phyloP scores from a whole-genome alignment of 2,888 invertebrate species.

The Scelioninae gen. 1 region DNA sequence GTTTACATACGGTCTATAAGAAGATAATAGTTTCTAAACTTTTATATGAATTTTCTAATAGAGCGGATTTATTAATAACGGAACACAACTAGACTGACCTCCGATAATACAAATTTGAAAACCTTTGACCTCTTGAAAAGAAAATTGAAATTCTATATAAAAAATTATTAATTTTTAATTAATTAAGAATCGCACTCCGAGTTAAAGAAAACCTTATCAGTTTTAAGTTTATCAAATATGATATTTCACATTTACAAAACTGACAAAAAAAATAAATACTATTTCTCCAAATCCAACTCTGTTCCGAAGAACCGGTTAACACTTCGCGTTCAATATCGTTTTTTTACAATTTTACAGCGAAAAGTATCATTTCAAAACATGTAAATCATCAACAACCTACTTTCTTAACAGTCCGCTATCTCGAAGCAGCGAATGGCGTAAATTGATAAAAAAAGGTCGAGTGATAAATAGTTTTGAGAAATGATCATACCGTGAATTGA shows the following conservation, averaged over 20 bases:
- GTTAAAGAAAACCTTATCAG: too few species aligned
- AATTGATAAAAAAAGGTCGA: slow-evolving; percentile 53
- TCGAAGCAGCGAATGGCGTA: slow-evolving; percentile 26
- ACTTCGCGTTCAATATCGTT: slow-evolving; percentile 6
- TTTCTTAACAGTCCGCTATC: slow-evolving; percentile 46
- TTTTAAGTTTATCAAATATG: not conserved
- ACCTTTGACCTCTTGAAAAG: too few species aligned
- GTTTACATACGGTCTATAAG: too few species aligned
- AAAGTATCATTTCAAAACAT: slow-evolving; percentile 48
- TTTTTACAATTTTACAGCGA: slow-evolving; percentile 38
- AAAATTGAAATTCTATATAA: too few species aligned
- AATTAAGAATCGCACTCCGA: too few species aligned
- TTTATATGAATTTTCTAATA: too few species aligned
- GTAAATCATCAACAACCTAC: slow-evolving; percentile 55
- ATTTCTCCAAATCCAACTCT: slow-evolving; percentile 32
- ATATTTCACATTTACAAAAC: not conserved
- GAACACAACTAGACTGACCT: too few species aligned
- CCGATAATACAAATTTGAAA: too few species aligned
- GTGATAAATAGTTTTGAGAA: slow-evolving; percentile 66
- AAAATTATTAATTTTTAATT: too few species aligned
- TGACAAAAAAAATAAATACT: not conserved
- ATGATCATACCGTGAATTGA: slow-evolving; percentile 59
- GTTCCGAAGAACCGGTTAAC: slow-evolving; percentile 10
- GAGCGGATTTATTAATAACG: too few species aligned
- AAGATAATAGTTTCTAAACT: too few species aligned